These are phyloP conservation scores for Hipposideros larvatus DNA, from an alignment of 2,797 vertebrate genomes.

Conservation along the genomic window DNA sequence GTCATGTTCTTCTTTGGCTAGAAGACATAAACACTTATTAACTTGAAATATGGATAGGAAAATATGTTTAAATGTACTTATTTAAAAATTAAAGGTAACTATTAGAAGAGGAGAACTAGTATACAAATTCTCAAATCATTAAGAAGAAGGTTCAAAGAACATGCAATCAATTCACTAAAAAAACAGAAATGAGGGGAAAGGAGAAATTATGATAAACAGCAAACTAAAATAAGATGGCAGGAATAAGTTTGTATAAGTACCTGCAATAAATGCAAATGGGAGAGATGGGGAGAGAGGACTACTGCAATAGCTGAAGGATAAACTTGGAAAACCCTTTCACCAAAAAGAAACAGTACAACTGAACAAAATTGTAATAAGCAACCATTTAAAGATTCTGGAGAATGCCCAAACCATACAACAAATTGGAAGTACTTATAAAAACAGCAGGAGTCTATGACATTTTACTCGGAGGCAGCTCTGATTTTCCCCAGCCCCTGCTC, in stretches of 20 bases:
- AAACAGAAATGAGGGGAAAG: background rate
- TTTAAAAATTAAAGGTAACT: background rate
- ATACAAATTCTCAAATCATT: background rate
- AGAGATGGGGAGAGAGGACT: background rate
- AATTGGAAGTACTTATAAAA: background rate
- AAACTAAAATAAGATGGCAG: background rate
- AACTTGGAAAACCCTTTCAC: background rate
- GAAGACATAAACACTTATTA: background rate
- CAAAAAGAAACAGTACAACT: background rate
- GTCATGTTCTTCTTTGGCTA: background rate
- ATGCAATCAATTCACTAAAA: background rate
- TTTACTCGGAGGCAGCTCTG: background rate
- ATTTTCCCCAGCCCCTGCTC: background rate
- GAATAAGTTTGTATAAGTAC: background rate
- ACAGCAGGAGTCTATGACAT: background rate
- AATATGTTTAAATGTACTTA: background rate
- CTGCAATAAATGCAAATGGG: background rate
- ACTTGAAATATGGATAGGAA: background rate
- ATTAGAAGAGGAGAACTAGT: background rate
- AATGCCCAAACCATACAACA: background rate
- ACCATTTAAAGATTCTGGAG: background rate
- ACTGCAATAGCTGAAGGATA: background rate
- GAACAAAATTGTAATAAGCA: background rate
- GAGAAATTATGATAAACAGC: background rate
- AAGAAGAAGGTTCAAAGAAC: background rate